Base-by-base conservation (phyloP, 2,797 vertebrate species). In the Acridotheres tristis region DNA sequence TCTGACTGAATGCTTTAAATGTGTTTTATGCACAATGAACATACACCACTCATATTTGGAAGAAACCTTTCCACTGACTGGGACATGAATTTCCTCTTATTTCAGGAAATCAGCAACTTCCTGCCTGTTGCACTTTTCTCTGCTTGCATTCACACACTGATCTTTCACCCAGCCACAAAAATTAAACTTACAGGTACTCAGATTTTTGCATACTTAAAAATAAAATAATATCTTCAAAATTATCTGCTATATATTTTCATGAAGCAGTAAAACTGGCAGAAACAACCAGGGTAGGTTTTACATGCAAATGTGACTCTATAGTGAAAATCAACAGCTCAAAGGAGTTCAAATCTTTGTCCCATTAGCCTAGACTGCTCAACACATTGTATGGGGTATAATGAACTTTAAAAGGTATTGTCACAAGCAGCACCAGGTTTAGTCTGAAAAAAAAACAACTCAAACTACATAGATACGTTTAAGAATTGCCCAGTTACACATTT, bases 21-120 rank as follows among this genome's bases (percentile, higher is more conserved):
- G 20, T 5, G 7, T 84, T 79, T 85, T 59, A 53, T 77, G 29
- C 12, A 61, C 34, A 43, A n/a, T 29, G 19, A 36, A 59, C 7
- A 78, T 3, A 53, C 0, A 25, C 2, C 34, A 71, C 17, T 30
- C 21, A 45, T 4, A 21, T 32, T 68, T 11, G 15, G 53, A 93
- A 89, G 54, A 89, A 80, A 83, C 4, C 3, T 68, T 90, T 87
- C 50, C n/a, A 78, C 32, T 66, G 38, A 77, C 7, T 48, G 27
- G 27, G 42, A 72, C 25, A 77, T 0, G 2, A 57, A 34, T 32
- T 75, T 88, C 51, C 36, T 66, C 85, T 73, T 29, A 58, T 16
- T 30, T 86, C 23, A 88, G 65, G 55, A 93, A 97, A 51, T 38
- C 43, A 84, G 51, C 62, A 85, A 69, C 40, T 88, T 93, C 75